Evolutionary conservation across 2,888 invertebrate species (phyloP), one percentile per base, ranked within the genome.

Genomic region (Phengaris alcon): DNA sequence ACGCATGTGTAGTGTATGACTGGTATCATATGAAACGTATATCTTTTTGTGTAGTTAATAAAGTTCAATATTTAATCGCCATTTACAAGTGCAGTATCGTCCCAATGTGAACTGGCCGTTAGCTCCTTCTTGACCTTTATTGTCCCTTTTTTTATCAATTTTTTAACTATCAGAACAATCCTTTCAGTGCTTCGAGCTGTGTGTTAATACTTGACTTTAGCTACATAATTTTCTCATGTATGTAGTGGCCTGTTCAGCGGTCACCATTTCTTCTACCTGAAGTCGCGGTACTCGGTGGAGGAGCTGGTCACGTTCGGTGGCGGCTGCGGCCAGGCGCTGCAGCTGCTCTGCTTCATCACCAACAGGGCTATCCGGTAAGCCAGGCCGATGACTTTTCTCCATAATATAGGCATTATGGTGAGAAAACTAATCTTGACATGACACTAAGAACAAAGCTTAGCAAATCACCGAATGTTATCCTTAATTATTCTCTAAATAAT

Each of bases 191-290:
- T 35, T 35, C 35, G 35, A 35, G 35, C 35, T 35, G 1, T 35
- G 35, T 35, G 35, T 35, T 35, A 35, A 35, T 35, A 35, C 35
- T 35, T 35, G 35, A 35, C 35, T 35, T 35, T 35, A 22, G 22
- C 22, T 35, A 35, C 35, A 35, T 35, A 35, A 35, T 35, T 35
- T 35, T 35, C 22, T 22, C 22, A 22, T 22, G 22, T 1, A 0
- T 89, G 59, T 83, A 95, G 95, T 80, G 95, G 95, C 5, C 87
- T 95, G 10, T 91, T 95, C 80, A 94, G 95, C 78, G 89, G 95
- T 0, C 94, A 95, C 82, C 92, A 95, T 35, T 95, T 95, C 86
- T 95, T 94, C 83, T 94, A 94, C 81, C 87, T 95, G 69, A 93
- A 94, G 80, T 90, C 90, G 79, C 90, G 89, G 73, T 91, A 92